A percentile compares a stretch with the other conserved stretches of the same genome.
Evolutionary conservation across 2,888 invertebrate species (phyloP).

Genomic region (Andrena minutula): DNA sequence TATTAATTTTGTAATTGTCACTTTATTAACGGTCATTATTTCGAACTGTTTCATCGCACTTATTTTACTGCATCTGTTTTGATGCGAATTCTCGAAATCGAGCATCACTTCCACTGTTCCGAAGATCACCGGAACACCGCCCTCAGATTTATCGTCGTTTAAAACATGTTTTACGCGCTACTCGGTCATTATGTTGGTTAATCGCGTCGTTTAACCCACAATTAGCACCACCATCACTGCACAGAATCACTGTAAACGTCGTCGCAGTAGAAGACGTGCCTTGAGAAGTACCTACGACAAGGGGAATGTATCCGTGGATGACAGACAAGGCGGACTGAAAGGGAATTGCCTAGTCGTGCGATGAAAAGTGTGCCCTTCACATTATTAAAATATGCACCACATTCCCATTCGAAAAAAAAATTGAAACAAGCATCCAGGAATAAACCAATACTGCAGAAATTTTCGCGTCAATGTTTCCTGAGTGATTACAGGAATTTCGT

Average conservation of each 20-base stretch:
- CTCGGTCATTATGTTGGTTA: background rate
- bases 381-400: background rate
- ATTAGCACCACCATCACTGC: slow-evolving; percentile 67
- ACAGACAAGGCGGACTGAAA: slow-evolving; percentile 52
- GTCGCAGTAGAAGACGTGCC: slow-evolving; percentile 55
- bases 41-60: background rate
- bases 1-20: slow-evolving; percentile 36
- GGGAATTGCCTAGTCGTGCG: slow-evolving; percentile 31
- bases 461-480: background rate
- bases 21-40: slow-evolving; percentile 15
- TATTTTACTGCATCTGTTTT: slow-evolving; percentile 14
- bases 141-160: background rate
- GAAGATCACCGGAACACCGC: background rate
- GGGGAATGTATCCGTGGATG: slow-evolving; percentile 54
- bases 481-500: background rate
- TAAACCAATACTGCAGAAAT: background rate
- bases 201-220: slow-evolving; percentile 50
- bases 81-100: background rate
- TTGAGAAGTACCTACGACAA: slow-evolving; percentile 49
- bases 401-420: background rate
- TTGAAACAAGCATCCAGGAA: background rate
- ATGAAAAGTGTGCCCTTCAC: slow-evolving; percentile 11
- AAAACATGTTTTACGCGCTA: background rate
- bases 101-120: slow-evolving; percentile 45
- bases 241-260: slow-evolving; percentile 65